Conservation (phyloP, 2,797 vertebrate species). For the Pseudocheirus occidentalis region DNA sequence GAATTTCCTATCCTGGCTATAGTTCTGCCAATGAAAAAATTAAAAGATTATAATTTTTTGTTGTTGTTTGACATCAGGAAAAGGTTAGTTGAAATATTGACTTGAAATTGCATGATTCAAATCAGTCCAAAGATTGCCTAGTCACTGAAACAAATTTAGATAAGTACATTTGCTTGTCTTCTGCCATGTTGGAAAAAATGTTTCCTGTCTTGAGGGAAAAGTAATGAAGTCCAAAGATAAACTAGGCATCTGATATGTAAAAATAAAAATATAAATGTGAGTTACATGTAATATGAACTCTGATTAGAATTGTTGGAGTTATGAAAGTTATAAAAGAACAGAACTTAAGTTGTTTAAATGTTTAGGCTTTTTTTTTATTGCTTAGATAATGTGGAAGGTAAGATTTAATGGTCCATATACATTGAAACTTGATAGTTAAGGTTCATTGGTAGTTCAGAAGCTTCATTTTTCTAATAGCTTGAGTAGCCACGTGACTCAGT, state of each 20-base stretch:
- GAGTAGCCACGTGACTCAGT: background rate
- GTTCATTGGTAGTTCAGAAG: background rate
- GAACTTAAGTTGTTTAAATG: too few species aligned
- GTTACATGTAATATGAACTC: background rate
- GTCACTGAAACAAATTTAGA: background rate
- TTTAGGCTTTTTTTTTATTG: background rate
- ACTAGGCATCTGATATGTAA: background rate
- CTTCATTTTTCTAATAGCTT: background rate
- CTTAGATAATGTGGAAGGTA: background rate
- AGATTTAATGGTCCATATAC: background rate
- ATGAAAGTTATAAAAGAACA: background rate
- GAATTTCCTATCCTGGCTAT: background rate
- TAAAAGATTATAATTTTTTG: background rate
- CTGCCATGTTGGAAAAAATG: background rate
- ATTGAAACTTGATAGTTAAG: background rate
- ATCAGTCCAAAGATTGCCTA: background rate
- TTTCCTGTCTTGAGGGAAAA: slow-evolving; percentile 19
- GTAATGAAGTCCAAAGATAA: slow-evolving; percentile 19
- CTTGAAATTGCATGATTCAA: background rate
- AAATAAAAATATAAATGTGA: slow-evolving; percentile 23
- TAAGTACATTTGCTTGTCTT: background rate
- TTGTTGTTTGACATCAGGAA: background rate
- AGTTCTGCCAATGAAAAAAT: background rate
- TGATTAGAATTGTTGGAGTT: background rate
- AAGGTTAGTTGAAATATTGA: background rate